A percentile compares a stretch with the other conserved stretches of the same genome.
phyloP scores from a whole-genome alignment of 2,113 vertebrate genomes.

The Synchiropus splendidus region DNA sequence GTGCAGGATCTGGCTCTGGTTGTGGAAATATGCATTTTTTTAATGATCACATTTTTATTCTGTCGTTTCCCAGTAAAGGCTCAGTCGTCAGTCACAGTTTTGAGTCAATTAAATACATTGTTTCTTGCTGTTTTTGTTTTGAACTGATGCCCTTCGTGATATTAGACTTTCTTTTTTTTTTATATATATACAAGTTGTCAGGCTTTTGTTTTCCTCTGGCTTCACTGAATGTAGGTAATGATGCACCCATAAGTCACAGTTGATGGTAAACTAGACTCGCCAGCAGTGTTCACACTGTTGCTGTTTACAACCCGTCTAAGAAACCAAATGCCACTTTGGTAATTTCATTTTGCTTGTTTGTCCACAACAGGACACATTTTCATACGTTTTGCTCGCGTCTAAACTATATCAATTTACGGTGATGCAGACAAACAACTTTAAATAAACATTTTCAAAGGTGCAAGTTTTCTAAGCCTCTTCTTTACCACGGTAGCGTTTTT shows the following conservation, averaged over 20 bases:
- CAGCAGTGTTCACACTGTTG: no score
- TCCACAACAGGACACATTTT: constrained; percentile 11
- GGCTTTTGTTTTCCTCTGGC: constrained; percentile 21
- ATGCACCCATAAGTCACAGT: no score
- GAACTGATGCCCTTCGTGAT: constrained; percentile 9
- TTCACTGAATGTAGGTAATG: neutral
- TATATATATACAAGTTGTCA: constrained; percentile 7
- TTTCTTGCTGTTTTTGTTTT: constrained; percentile 3
- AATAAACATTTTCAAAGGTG: constrained; percentile 49
- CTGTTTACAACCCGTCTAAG: no score
- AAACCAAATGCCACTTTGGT: neutral
- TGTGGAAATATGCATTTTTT: constrained; percentile 19
- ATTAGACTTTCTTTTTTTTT: constrained; percentile 3
- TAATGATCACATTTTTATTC: no score
- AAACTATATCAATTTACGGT: constrained; percentile 21
- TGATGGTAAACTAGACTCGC: constrained; percentile 4
- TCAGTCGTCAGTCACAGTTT: constrained; percentile 66
- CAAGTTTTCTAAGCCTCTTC: neutral
- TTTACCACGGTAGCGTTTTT: neutral
- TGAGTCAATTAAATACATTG: constrained; percentile 34
- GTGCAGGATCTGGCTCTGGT: constrained; percentile 25
- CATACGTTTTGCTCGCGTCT: constrained; percentile 10
- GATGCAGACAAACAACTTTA: constrained; percentile 34
- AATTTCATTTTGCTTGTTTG: constrained; percentile 1
- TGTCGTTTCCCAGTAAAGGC: constrained; percentile 8